A percentile compares a stretch with the other conserved stretches of the same genome.
phyloP scores from a whole-genome alignment of 35 echinoderm and acorn worm genomes.

The Amphiura filiformis region DNA sequence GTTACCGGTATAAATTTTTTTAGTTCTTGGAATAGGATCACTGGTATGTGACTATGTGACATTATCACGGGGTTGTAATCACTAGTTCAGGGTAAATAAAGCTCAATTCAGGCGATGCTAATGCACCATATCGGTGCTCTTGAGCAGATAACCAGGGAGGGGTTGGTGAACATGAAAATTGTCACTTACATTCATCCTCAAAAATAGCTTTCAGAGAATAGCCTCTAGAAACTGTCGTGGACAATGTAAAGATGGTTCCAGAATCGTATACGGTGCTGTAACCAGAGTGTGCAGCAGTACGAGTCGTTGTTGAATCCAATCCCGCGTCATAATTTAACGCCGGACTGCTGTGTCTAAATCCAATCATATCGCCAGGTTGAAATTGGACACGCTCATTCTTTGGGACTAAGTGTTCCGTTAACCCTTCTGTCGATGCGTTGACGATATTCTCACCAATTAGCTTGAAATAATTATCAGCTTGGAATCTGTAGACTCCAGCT shows the following conservation, averaged over 20 bases:
- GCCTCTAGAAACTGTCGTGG: slow-evolving; percentile 30
- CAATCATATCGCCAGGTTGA: slow-evolving; percentile 71
- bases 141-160: no score
- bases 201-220: slow-evolving; percentile 73
- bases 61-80: no score
- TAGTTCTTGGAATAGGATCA: no score
- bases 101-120: no score
- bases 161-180: no score
- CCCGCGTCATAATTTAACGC: slow-evolving; percentile 66
- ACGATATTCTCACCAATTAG: slow-evolving; percentile 79
- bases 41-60: no score
- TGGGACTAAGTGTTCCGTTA: slow-evolving; percentile 54
- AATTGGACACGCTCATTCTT: slow-evolving; percentile 46
- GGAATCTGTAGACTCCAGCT: slow-evolving; percentile 67
- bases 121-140: no score
- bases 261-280: slow-evolving; percentile 33
- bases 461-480: slow-evolving; percentile 64
- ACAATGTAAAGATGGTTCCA: slow-evolving; percentile 24
- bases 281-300: slow-evolving; percentile 24
- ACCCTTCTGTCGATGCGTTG: slow-evolving; percentile 46
- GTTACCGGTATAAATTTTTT: no score
- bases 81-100: no score
- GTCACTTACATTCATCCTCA: slow-evolving; percentile 67
- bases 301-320: slow-evolving; percentile 41
- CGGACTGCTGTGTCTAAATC: slow-evolving; percentile 52